Evolutionary conservation across 2,113 vertebrate species (phyloP).

Genomic region (Pachyramphus minor): DNA sequence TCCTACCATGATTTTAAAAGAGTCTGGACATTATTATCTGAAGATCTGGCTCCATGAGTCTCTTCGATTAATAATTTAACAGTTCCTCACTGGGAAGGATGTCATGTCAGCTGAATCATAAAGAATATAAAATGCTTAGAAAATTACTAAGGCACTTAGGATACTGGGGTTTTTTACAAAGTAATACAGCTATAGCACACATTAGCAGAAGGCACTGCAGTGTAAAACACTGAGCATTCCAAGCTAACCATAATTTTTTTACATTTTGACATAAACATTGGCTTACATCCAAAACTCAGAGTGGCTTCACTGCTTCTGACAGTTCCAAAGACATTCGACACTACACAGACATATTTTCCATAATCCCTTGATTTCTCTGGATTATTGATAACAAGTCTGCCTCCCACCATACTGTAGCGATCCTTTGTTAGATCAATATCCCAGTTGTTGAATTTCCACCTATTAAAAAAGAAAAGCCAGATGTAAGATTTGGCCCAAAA

Average conservation of each 20-base stretch:
- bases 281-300: conserved; percentile 94
- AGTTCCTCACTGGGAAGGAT: not conserved
- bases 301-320: conserved; percentile 86
- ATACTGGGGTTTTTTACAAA: not conserved
- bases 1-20: not conserved
- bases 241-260: not conserved
- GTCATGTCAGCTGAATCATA: not conserved
- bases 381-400: conserved; percentile 88
- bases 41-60: not conserved
- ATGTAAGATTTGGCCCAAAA: not conserved
- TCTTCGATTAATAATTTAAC: not conserved
- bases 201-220: not conserved
- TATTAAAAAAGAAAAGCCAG: conserved; percentile 57
- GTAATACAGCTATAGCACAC: not conserved
- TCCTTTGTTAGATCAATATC: conserved; percentile 80
- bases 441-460: conserved; percentile 85
- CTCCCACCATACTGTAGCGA: conserved; percentile 86
- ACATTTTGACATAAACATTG: not conserved
- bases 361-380: conserved; percentile 84
- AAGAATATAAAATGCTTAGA: not conserved
- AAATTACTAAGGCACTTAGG: not conserved
- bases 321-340: conserved; percentile 86
- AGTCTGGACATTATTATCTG: not conserved
- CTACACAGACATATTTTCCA: conserved; percentile 87
- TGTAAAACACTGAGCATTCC: not conserved